A percentile compares a stretch with the other conserved stretches of the same genome.
phyloP scores from a whole-genome alignment of 1,140 invertebrate genomes.

The Ips typographus region DNA sequence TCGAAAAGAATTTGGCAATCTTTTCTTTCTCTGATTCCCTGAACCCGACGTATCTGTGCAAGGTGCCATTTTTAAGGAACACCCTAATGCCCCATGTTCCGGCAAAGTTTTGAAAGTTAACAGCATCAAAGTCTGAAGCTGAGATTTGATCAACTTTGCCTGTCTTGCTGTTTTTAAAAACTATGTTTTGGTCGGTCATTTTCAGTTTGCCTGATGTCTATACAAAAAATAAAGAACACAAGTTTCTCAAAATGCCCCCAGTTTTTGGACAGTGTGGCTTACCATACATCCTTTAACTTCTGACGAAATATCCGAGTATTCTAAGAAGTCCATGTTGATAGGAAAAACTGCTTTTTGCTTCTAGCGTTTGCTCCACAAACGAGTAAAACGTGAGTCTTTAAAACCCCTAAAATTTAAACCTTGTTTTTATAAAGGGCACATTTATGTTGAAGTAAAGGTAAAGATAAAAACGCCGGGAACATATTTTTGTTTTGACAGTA shows the following conservation, averaged over 20 bases:
- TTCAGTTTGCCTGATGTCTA: conserved; percentile 86
- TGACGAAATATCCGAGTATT: conserved; percentile 18
- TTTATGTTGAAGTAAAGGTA: too few relatives aligned
- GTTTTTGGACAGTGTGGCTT: background rate
- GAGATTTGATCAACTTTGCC: conserved; percentile 94
- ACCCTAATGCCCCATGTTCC: conserved; percentile 86
- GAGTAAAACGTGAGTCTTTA: too few relatives aligned
- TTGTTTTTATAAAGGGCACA: too few relatives aligned
- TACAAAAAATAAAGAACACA: conserved; percentile 27
- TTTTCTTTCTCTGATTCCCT: conserved; percentile 87
- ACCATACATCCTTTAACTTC: conserved; percentile 25
- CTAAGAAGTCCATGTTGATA: conserved; percentile 11
- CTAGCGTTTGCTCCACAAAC: too few relatives aligned
- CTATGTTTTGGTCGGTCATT: conserved; percentile 86
- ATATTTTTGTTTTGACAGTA: too few relatives aligned
- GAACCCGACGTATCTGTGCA: conserved; percentile 93
- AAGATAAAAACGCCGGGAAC: too few relatives aligned
- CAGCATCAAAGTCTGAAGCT: conserved; percentile 82
- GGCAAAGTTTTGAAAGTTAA: conserved; percentile 91
- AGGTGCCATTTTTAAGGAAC: conserved; percentile 85
- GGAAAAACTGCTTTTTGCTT: too few relatives aligned
- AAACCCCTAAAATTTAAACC: too few relatives aligned
- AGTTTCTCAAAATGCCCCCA: background rate
- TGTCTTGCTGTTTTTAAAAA: conserved; percentile 95
- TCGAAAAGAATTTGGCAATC: conserved; percentile 81